Base-by-base conservation (phyloP, 2,113 vertebrate genomes). In the Henicopernis longicauda region DNA sequence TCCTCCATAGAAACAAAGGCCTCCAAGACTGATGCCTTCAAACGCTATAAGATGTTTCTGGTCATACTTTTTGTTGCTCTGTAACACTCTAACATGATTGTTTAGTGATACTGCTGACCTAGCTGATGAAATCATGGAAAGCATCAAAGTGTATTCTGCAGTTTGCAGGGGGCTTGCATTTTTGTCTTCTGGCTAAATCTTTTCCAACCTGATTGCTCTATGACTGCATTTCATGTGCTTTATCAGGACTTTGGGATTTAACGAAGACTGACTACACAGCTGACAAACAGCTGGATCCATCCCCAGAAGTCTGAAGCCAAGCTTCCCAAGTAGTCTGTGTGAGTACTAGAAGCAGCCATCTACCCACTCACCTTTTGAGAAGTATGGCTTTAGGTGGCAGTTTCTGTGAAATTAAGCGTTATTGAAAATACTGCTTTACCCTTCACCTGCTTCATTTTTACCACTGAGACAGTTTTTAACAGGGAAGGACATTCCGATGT, bases 161-260 rank as follows among this genome's bases (percentile, higher is more conserved):
- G 54, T 16, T n/a, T 67, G 7, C 25, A 67, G 29, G 9, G 45
- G 16, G 5, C 71, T 63, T 42, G 47, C 0, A 0, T 2, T 55
- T 82, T 45, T 73, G 22, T 38, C 38, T 59, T 38, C 40, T 79
- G 13, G 10, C 22, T 74, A 29, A 36, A 57, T n/a, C 20, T 65
- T 65, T 87, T 54, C 22, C 31, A 34, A 11, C 36, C 44, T 44
- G 8, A 36, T 58, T 76, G 44, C 23, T 73, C 18, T 23, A 6
- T 67, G 20, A 34, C 14, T 45, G 13, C 25, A 50, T 26, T 40
- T 21, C 29, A 1, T 11, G 34, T n/a, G 29, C 65, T 80, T 57
- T 62, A 36, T 50, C 62, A 87, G 45, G 36, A 50, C 67, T 74
- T 79, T 23, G 34, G 78, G 50, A 36, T 90, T 55, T 74, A 80